Conservation (phyloP, 2,888 invertebrate species). For the Archaeoteleia sp. region DNA sequence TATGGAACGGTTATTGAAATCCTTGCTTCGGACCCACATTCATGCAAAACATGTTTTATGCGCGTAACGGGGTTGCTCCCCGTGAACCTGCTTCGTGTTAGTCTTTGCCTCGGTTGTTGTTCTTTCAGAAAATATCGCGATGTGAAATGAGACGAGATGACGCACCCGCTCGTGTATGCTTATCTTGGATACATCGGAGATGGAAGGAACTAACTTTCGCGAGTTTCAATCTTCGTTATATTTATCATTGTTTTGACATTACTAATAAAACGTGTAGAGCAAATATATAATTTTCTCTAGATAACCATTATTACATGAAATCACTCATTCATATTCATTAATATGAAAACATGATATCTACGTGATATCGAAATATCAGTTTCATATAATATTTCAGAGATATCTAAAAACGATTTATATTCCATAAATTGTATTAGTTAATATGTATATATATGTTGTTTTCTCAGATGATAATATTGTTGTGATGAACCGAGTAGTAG, state of each 20-base stretch:
- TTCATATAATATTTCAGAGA: no score
- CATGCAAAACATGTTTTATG: conserved; percentile 60
- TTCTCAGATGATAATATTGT: no score
- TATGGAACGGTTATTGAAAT: conserved; percentile 71
- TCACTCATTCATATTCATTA: no score
- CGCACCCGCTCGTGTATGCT: conserved; percentile 15
- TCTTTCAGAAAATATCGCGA: conserved; percentile 28
- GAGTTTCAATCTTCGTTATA: conserved; percentile 5
- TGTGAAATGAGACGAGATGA: conserved; percentile 25
- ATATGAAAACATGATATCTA: no score
- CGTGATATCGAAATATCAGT: no score
- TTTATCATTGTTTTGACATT: conserved; percentile 3
- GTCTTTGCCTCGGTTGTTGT: conserved; percentile 33
- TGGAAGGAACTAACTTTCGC: conserved; percentile 13
- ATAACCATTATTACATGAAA: no score
- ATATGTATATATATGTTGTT: no score
- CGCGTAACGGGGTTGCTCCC: conserved; percentile 36
- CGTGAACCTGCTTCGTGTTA: conserved; percentile 1
- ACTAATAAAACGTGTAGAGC: neutral
- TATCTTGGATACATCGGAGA: conserved; percentile 15
- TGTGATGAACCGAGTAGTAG: no score
- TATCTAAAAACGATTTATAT: no score
- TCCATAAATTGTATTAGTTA: no score
- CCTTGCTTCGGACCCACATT: conserved; percentile 56
- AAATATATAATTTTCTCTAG: no score